Conservation (phyloP, 1,140 invertebrate genomes). For the Bombyx mori region ASM3026992v2 NC_085113.1:4553501-4554000, state of each 20-base stretch:
- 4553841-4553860: not conserved
- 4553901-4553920: slow-evolving; percentile 21
- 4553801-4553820: not conserved
- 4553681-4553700: not conserved
- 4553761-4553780: not conserved
- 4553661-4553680: not conserved
- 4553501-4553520: slow-evolving; percentile 9
- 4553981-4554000: slow-evolving; percentile 15
- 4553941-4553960: slow-evolving; percentile 20
- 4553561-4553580: slow-evolving; percentile 51
- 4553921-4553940: slow-evolving; percentile 27
- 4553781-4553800: not conserved
- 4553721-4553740: slow-evolving; percentile 1
- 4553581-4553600: slow-evolving; percentile 14
- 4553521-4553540: slow-evolving; percentile 8
- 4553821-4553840: not conserved
- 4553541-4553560: slow-evolving; percentile 22
- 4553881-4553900: slow-evolving; percentile 1
- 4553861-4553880: not conserved
- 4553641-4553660: not conserved
- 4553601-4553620: too few relatives aligned
- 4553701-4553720: slow-evolving; percentile 4
- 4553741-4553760: not conserved
- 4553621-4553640: too few relatives aligned
- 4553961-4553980: slow-evolving; percentile 25